Percentiles rank a stretch among this genome's conserved stretches.
phyloP scores from a whole-genome alignment of 2,113 vertebrate species.

The Cottus gobio region DNA sequence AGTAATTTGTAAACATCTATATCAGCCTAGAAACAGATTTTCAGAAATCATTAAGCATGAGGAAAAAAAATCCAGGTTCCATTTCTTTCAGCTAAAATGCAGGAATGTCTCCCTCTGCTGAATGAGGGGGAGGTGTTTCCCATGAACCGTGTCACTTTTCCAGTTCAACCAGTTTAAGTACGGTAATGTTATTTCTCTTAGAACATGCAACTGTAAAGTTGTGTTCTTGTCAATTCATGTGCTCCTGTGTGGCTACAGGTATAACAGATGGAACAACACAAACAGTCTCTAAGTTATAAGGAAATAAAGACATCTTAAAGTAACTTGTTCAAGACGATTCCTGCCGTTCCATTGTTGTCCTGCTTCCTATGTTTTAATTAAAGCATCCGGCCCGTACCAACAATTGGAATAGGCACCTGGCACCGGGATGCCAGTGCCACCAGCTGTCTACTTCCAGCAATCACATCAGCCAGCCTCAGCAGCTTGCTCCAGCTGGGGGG shows the following conservation, averaged over 20 bases:
- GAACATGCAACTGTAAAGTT: neutral
- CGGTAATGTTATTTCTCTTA: neutral
- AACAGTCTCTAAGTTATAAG: neutral
- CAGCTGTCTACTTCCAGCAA: neutral
- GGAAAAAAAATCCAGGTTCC: no score
- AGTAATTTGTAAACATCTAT: no score
- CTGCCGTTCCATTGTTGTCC: neutral
- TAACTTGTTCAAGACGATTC: neutral
- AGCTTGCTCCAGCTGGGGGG: neutral
- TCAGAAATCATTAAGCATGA: neutral
- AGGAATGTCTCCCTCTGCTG: conserved; percentile 37
- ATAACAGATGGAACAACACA: neutral
- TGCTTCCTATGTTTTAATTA: neutral
- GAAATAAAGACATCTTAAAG: neutral
- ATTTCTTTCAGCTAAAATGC: neutral
- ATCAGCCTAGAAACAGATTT: neutral
- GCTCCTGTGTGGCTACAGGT: neutral
- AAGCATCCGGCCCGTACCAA: neutral
- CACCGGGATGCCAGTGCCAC: neutral
- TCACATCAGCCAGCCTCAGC: neutral
- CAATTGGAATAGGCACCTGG: no score
- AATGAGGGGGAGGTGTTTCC: neutral
- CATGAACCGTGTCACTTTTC: neutral
- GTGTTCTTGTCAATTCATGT: no score
- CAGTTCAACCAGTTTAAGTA: neutral